Evolutionary conservation across 2,888 invertebrate genomes (phyloP).

Genomic region (Acronicta aceris): DNA sequence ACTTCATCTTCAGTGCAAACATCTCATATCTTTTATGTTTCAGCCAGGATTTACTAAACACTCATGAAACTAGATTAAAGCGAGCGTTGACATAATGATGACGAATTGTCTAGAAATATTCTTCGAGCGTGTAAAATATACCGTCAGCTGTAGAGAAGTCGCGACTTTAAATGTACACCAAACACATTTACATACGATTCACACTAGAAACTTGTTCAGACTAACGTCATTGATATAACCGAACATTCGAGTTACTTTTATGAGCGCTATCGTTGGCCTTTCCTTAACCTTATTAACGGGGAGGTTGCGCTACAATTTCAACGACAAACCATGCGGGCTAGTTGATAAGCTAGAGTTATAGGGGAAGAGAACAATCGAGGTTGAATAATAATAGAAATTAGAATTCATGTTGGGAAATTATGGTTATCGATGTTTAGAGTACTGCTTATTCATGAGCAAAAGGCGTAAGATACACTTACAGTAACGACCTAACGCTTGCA

Average conservation of each 20-base stretch:
- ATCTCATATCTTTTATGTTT: constrained; percentile 13
- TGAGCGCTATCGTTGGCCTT: constrained; percentile 45
- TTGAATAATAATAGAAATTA: constrained; percentile 25
- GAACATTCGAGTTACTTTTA: constrained; percentile 35
- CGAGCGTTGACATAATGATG: constrained; percentile 43
- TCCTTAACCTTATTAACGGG: constrained; percentile 51
- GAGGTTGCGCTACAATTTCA: constrained; percentile 31
- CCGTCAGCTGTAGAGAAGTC: constrained; percentile 40
- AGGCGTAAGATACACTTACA: too few relatives aligned
- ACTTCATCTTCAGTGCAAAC: constrained; percentile 8
- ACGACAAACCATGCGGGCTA: constrained; percentile 54
- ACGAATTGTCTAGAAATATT: constrained; percentile 46
- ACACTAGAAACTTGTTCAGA: constrained; percentile 31
- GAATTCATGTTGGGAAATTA: constrained; percentile 2
- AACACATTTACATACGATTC: constrained; percentile 44
- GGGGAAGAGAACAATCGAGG: constrained; percentile 53
- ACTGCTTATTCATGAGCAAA: too few relatives aligned
- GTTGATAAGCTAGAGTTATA: constrained; percentile 54
- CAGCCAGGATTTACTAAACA: constrained; percentile 26
- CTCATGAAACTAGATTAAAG: constrained; percentile 25
- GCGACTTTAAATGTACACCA: constrained; percentile 13
- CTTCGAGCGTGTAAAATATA: constrained; percentile 41
- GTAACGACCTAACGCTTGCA: too few relatives aligned
- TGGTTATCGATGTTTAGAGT: neutral
- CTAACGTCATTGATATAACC: constrained; percentile 27